These are phyloP conservation scores for Eumacrocentrus americanus DNA, from an alignment of 2,888 invertebrate genomes.

Conservation along the genomic window DNA sequence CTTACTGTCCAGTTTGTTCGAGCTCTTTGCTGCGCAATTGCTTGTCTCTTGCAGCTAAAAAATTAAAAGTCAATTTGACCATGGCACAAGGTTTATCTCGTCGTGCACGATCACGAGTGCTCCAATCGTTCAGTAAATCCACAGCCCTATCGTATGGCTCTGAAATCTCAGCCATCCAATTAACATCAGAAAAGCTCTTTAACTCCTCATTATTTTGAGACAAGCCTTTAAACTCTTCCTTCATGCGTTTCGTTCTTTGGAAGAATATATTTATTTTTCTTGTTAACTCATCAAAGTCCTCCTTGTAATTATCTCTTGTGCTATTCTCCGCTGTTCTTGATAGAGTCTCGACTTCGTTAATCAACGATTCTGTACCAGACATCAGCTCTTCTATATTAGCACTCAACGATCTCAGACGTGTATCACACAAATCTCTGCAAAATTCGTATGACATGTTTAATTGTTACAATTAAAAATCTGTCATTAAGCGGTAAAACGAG, in stretches of 20 bases:
- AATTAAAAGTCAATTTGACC: constrained; percentile 66
- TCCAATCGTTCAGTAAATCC: constrained; percentile 61
- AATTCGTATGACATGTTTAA: not conserved
- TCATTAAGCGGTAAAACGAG: too few species aligned
- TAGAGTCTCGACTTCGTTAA: constrained; percentile 23
- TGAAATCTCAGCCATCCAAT: constrained; percentile 19
- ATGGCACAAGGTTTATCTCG: constrained; percentile 63
- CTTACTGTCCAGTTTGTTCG: constrained; percentile 32
- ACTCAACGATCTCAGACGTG: constrained; percentile 33
- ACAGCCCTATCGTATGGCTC: constrained; percentile 61
- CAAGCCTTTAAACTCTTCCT: constrained; percentile 31
- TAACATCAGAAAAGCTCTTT: constrained; percentile 18
- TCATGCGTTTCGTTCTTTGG: constrained; percentile 1
- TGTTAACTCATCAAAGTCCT: not conserved
- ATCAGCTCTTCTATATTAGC: constrained; percentile 33
- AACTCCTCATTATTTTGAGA: constrained; percentile 35
- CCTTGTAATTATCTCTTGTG: not conserved
- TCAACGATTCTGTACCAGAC: constrained; percentile 29
- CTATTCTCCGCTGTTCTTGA: constrained; percentile 4
- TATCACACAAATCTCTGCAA: constrained; percentile 43
- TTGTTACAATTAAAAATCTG: too few species aligned
- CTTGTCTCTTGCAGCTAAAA: constrained; percentile 65
- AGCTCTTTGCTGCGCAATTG: constrained; percentile 59
- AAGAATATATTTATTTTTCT: constrained; percentile 10
- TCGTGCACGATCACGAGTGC: constrained; percentile 58